Base-by-base conservation (phyloP, 2,888 invertebrate genomes). In the Dinocampus coccinellae region DNA sequence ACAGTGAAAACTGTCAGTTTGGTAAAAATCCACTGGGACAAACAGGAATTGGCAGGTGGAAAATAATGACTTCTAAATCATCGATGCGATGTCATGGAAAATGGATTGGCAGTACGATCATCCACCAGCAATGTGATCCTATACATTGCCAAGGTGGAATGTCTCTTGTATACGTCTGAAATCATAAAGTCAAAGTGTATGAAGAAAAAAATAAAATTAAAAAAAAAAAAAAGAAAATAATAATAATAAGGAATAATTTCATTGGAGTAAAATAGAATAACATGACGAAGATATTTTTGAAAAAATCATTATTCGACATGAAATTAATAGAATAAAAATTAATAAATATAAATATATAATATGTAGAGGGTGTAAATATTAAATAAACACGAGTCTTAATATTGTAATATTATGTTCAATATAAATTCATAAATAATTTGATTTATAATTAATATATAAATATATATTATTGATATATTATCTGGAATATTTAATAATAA, bases 81-180 rank as follows among this genome's bases (percentile, higher is more conserved):
- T 77, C 74, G 65, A 69, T 77, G 47, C 76, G 76, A 71, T 82
- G 82, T 75, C 82, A 82, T 64, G 82, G 82, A 24, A 82, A 81
- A 75, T 82, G 82, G 82, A 81, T 79, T 60, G 79, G 80, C 58
- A 82, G 77, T 55, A 74, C 78, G 47, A 75, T 74, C 60, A 55
- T 75, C 36, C 74, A 69, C 39, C 76, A 78, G 67, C 78, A 79
- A 66, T 81, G 80, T 72, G 74, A 77, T 55, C 76, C 70, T 36
- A 53, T 53, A 52, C 29, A 58, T 66, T 76, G 72, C 57, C 73
- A 74, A 57, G 47, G 67, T 29, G 67, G 55, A 66, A 55, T 66
- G 66, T 66, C 66, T 72, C 73, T 77, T 58, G 76, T 75, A 61
- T 77, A 76, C 68, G 73, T 76, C 75, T 77, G 74, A 73, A 71